These are phyloP conservation scores for Harpegnathos saltator DNA, from an alignment of 1,140 invertebrate genomes.

Conservation along the genomic window DNA sequence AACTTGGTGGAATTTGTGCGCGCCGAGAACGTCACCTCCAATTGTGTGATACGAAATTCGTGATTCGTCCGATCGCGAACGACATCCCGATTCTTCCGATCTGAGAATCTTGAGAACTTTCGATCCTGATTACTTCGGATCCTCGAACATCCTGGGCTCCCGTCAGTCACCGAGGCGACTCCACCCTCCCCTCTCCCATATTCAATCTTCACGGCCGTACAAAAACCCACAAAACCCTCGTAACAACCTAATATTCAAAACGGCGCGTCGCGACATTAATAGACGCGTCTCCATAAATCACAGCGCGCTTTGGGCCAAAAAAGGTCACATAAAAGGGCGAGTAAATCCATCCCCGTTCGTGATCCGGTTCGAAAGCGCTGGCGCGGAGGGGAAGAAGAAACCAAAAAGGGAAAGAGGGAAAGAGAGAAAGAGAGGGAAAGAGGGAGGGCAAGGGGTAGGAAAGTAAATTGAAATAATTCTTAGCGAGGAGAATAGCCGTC, in stretches of 20 bases:
- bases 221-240: conserved; percentile 54
- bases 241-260: conserved; percentile 65
- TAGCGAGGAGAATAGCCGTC: conserved; percentile 81
- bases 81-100: background rate
- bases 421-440: background rate
- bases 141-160: background rate
- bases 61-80: too few relatives aligned
- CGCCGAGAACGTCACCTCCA: too few relatives aligned
- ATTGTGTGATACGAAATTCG: background rate
- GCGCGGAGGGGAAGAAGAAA: conserved; percentile 9
- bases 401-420: background rate
- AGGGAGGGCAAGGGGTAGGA: conserved; percentile 68
- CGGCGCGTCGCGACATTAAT: conserved; percentile 66
- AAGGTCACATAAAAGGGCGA: conserved; percentile 49
- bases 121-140: background rate
- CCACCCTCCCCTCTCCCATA: background rate
- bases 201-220: conserved; percentile 33
- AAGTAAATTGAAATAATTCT: conserved; percentile 85
- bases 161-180: background rate
- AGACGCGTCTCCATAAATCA: conserved; percentile 75
- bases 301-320: conserved; percentile 52
- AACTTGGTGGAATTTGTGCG: too few relatives aligned
- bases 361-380: conserved; percentile 35
- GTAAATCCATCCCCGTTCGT: conserved; percentile 47
- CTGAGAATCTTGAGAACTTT: background rate